Evolutionary conservation across 1,140 invertebrate species (phyloP).

Genomic region (Zaprionus gabonicus): DNA sequence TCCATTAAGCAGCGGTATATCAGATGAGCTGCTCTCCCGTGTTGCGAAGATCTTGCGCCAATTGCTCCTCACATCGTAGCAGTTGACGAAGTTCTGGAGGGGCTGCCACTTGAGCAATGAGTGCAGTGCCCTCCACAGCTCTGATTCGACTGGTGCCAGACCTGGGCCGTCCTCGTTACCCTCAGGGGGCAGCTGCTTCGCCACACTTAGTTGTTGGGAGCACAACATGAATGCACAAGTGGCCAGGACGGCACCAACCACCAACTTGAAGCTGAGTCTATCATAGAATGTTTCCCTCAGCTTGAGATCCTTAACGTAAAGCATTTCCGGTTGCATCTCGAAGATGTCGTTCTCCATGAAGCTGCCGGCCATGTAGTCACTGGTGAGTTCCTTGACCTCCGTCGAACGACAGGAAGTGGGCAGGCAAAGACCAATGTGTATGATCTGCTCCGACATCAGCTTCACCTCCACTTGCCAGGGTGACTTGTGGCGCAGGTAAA

Average conservation of each 20-base stretch:
- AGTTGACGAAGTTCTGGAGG: slow-evolving; percentile 65
- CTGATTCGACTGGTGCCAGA: slow-evolving; percentile 67
- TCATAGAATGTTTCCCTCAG: slow-evolving; percentile 66
- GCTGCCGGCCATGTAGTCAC: slow-evolving; percentile 57
- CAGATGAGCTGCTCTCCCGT: slow-evolving; percentile 38
- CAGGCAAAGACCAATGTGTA: slow-evolving; percentile 82
- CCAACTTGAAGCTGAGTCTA: slow-evolving; percentile 63
- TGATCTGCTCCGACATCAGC: slow-evolving; percentile 75
- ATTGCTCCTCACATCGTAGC: slow-evolving; percentile 74
- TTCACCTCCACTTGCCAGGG: slow-evolving; percentile 84
- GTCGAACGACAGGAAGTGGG: slow-evolving; percentile 67
- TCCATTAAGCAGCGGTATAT: slow-evolving; percentile 82
- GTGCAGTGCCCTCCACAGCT: slow-evolving; percentile 60
- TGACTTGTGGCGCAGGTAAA: slow-evolving; percentile 76
- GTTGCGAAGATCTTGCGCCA: slow-evolving; percentile 55
- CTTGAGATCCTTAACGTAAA: slow-evolving; percentile 79
- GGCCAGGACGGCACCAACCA: slow-evolving; percentile 56
- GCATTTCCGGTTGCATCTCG: slow-evolving; percentile 73
- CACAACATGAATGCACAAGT: slow-evolving; percentile 67
- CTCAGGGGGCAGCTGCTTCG: slow-evolving; percentile 41
- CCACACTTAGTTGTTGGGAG: slow-evolving; percentile 63
- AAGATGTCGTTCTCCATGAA: slow-evolving; percentile 72
- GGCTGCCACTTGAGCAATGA: slow-evolving; percentile 52
- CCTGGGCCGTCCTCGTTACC: slow-evolving; percentile 25
- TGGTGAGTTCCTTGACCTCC: slow-evolving; percentile 73